These are phyloP conservation scores for Perodicticus potto DNA, from an alignment of 2,797 vertebrate species.

Conservation along the genomic window DNA sequence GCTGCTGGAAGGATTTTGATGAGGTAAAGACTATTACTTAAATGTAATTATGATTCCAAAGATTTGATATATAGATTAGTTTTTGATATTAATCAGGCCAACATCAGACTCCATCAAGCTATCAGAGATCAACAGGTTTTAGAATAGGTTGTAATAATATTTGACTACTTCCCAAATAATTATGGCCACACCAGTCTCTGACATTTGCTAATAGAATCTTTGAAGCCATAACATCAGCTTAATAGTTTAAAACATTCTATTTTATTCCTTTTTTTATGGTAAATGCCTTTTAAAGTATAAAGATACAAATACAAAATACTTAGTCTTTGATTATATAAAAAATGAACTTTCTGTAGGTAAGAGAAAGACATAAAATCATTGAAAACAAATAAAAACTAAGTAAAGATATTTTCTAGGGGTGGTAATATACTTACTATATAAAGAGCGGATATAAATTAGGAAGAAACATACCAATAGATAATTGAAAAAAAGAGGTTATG, in stretches of 20 bases:
- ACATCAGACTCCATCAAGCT: not conserved
- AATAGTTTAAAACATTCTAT: not conserved
- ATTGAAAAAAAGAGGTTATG: not conserved
- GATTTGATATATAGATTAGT: not conserved
- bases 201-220: not conserved
- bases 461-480: not conserved
- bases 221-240: not conserved
- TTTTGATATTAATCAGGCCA: constrained; percentile 22
- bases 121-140: constrained; percentile 28
- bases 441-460: not conserved
- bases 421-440: not conserved
- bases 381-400: not conserved
- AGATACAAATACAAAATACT: not conserved
- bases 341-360: not conserved
- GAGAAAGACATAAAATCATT: not conserved
- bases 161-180: constrained; percentile 31
- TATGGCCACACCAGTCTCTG: not conserved
- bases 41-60: not conserved
- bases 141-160: not conserved
- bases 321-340: not conserved
- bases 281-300: not conserved
- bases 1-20: not conserved
- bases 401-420: not conserved
- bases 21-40: not conserved
- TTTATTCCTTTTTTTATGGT: not conserved